Base-by-base conservation (phyloP, 2,888 invertebrate species). In the Taenaris catops region DNA sequence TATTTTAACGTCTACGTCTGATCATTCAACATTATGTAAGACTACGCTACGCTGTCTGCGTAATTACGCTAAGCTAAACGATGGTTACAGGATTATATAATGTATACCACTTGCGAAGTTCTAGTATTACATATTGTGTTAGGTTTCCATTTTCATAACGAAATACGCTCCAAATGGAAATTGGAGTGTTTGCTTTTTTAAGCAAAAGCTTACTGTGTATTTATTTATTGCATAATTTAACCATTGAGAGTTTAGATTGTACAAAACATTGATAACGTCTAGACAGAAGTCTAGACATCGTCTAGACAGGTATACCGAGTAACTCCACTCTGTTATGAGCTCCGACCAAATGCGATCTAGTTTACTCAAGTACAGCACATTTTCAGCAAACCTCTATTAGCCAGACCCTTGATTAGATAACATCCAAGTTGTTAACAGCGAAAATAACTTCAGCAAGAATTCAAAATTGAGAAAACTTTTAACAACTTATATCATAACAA, bases 251-350 rank as follows among this genome's bases (percentile, higher is more conserved):
- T 40, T 40, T 37, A 46, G 48, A 55, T 52, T 50, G 60, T 67
- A 60, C 57, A 63, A 75, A 79, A 70, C 53, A 62, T 68, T 66
- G 66, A 73, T 72, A 63, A 59, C 59, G 84, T 83, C 83, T 84
- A 81, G 84, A 81, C 83, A 55, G 49, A 33, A 51, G 83, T 81
- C 84, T 83, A 83, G 84, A 84, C 84, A 29, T 9, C 38, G 84
- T 86, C 84, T 86, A 86, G 84, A 84, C 84, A 75, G 78, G 79
- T 84, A 81, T 80, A 78, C 64, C 67, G 71, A 71, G 56, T 65
- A 68, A 69, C 66, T 65, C 56, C 63, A 65, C 66, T 69, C 67
- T 69, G 65, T 57, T 59, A 78, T 70, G 68, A 71, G 70, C 58
- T 65, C 55, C 55, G 51, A 66, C 67, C 61, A 64, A 76, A 72